phyloP scores from a whole-genome alignment of 2,797 vertebrate genomes.

The Podarcis lilfordi region DNA sequence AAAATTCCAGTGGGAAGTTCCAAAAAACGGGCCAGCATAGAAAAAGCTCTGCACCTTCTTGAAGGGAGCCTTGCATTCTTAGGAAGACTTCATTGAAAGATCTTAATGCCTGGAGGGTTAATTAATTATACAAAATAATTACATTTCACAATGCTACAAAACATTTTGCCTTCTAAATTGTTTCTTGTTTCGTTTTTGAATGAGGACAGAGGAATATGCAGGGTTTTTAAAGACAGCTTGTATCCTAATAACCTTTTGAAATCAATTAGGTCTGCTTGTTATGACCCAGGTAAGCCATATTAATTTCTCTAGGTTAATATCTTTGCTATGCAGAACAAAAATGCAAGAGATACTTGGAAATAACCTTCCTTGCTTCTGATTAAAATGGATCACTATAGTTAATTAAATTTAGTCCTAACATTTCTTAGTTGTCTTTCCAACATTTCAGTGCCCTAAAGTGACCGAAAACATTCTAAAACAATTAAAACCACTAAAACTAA shows the following conservation, averaged over 20 bases:
- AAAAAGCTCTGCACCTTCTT: not conserved
- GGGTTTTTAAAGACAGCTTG: not conserved
- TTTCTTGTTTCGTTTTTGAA: not conserved
- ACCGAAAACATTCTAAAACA: not conserved
- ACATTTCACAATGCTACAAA: not conserved
- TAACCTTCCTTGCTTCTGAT: not conserved
- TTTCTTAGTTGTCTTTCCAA: not conserved
- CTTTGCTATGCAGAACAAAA: not conserved
- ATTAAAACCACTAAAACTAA: not conserved
- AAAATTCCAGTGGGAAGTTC: not conserved
- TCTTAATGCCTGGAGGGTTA: not conserved
- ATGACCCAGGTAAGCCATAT: not conserved
- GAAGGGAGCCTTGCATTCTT: not conserved
- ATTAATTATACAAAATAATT: not conserved
- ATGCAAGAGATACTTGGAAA: not conserved
- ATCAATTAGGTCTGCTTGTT: not conserved
- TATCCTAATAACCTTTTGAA: conserved; percentile 5
- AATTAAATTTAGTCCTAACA: not conserved
- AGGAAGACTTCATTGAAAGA: not conserved
- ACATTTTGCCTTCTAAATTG: not conserved
- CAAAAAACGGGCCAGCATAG: not conserved
- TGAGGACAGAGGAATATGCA: not conserved
- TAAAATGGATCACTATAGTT: not conserved
- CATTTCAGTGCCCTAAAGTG: not conserved
- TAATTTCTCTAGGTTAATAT: not conserved